phyloP scores from a whole-genome alignment of 2,113 vertebrate species.

The Apistogramma diplotaenia region DNA sequence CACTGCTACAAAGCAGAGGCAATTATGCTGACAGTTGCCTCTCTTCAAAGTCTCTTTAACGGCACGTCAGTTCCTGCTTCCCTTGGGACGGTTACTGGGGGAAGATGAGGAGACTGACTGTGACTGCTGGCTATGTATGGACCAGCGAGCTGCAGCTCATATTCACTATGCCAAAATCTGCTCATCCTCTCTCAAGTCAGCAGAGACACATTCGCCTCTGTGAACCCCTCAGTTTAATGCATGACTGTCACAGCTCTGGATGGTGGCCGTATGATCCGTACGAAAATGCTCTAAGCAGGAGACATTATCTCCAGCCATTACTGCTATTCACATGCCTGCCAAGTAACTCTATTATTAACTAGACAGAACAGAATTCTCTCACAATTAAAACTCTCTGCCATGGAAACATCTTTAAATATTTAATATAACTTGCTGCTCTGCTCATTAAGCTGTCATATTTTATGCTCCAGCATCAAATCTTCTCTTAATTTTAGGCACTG shows the following conservation, averaged over 20 bases:
- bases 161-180: slow-evolving; percentile 33
- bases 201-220: slow-evolving; percentile 46
- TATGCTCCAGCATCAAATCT: slow-evolving; percentile 11
- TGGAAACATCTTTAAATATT: slow-evolving; percentile 60
- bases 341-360: slow-evolving; percentile 61
- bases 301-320: slow-evolving; percentile 49
- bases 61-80: slow-evolving; percentile 56
- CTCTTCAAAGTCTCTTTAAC: slow-evolving; percentile 69
- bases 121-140: slow-evolving; percentile 54
- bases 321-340: slow-evolving; percentile 22
- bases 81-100: slow-evolving; percentile 57
- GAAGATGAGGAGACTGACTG: slow-evolving; percentile 54
- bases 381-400: slow-evolving; percentile 48
- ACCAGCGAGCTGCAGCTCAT: slow-evolving; percentile 51
- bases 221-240: slow-evolving; percentile 49
- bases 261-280: slow-evolving; percentile 53
- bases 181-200: slow-evolving; percentile 39
- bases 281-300: slow-evolving; percentile 46
- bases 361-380: slow-evolving; percentile 38
- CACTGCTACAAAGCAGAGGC: slow-evolving; percentile 39
- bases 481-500: slow-evolving; percentile 3
- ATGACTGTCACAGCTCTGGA: slow-evolving; percentile 47
- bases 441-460: slow-evolving; percentile 56
- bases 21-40: slow-evolving; percentile 64
- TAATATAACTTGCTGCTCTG: slow-evolving; percentile 20